Evolutionary conservation across 2,888 invertebrate species (phyloP), one percentile per base, ranked within the genome.

Genomic region (Epsilonema sp.): DNA sequence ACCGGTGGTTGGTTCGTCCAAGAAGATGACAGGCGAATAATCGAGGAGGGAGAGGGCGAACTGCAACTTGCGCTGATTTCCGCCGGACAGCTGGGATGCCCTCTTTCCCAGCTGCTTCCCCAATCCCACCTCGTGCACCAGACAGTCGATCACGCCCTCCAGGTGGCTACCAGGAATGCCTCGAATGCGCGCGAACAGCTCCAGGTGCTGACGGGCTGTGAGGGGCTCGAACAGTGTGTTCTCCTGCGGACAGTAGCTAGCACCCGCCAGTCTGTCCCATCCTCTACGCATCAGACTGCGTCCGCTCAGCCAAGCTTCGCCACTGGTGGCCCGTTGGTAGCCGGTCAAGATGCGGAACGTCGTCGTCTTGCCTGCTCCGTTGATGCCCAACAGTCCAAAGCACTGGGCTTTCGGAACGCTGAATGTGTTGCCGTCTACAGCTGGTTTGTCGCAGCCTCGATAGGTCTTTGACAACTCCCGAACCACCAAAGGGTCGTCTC

Each of bases 351-450:
- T 39, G 5, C n/a, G 23, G 23, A 47, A 47, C 37, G 41, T 16
- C 1, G 42, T 47, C 2, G 37, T 24, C 38, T 47, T 47, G 4
- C 47, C 47, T 2, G 84, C 83, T 2, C 84, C 84, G 63, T 85
- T 85, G 54, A 82, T 78, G 0, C 84, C 82, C 41, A 85, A 68
- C 3, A 85, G 69, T 0, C 82, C 83, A 57, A 82, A 82, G 64
- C 83, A 84, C 71, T 78, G 75, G 1, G 73, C 73, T 47, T 63
- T 58, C 25, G 66, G 65, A 2, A 74, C 70, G 2, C 70, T 72
- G 37, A 74, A 65, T 56, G 69, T 71, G 23, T 74, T 53, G 25
- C 66, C 61, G 52, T 73, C 68, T 3, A 74, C 73, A 5, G 74
- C 73, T 22, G 4, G n/a, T 5, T 23, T 13, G 2, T 16, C 24